These are phyloP conservation scores for Catharus bicknelli DNA, from an alignment of 2,113 vertebrate species.

Conservation along the genomic window DNA sequence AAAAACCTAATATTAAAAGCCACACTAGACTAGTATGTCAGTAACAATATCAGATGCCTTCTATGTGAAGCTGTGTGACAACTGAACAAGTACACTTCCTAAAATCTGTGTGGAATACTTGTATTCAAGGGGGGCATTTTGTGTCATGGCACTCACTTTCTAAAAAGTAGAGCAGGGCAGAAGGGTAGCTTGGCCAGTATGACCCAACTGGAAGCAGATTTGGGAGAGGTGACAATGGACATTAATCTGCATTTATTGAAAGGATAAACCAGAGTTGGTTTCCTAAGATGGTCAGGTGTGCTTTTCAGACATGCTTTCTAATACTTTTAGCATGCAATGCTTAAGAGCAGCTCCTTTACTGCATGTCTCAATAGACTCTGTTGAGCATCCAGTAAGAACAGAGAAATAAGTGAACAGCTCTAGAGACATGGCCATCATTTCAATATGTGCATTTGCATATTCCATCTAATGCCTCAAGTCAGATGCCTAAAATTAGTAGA, in stretches of 20 bases:
- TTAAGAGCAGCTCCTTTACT: conserved; percentile 66
- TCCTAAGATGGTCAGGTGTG: conserved; percentile 51
- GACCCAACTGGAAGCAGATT: conserved; percentile 64
- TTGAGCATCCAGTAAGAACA: not conserved
- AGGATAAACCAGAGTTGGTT: not conserved
- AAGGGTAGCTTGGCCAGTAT: conserved; percentile 32
- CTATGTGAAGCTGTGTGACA: conserved; percentile 55
- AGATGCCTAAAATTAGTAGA: conserved; percentile 66
- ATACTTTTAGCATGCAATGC: conserved; percentile 52
- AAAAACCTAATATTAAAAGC: conserved; percentile 70
- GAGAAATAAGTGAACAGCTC: conserved; percentile 36
- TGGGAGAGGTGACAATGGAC: conserved; percentile 37
- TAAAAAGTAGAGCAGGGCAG: not conserved
- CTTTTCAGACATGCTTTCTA: conserved; percentile 43
- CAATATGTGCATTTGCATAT: conserved; percentile 58
- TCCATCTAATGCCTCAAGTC: conserved; percentile 58
- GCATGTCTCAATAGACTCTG: not conserved
- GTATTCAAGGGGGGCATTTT: conserved; percentile 8
- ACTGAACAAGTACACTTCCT: conserved; percentile 3
- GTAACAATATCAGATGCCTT: conserved; percentile 48
- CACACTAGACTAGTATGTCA: conserved; percentile 44
- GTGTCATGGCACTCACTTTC: not conserved
- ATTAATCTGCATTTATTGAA: conserved; percentile 41
- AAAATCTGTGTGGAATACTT: conserved; percentile 46
- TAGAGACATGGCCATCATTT: conserved; percentile 24